Evolutionary conservation across 2,888 invertebrate genomes (phyloP), one percentile per base, ranked within the genome.

Genomic region (Plagiodera versicolora): DNA sequence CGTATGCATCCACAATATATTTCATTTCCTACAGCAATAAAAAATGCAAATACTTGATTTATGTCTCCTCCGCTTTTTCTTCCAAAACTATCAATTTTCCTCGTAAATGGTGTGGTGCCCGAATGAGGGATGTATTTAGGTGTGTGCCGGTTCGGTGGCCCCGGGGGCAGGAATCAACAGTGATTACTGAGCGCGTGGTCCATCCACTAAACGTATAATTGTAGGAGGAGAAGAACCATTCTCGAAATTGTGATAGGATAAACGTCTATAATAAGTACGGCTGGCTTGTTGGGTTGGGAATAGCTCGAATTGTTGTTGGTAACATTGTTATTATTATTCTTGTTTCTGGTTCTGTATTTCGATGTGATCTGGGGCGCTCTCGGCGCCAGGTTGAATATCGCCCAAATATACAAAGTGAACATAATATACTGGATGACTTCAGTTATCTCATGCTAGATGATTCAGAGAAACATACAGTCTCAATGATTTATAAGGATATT

Each of bases 141-240:
- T 39, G 53, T n/a, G n/a, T 44, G 39, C 45, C 44, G 46, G 45
- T 46, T 62, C 53, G 54, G 60, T 50, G 53, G 55, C 49, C 65
- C 63, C 28, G 44, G 49, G 58, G 65, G 52, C 55, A 63, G 56
- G 50, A 60, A 57, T 62, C 56, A 52, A 60, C 49, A 58, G 60
- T 63, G 63, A 65, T 65, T 65, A 65, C 52, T 59, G 58, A 58
- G 61, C 65, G 63, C 65, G 65, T 57, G 65, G 63, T 59, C 47
- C 57, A 53, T 59, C 47, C 57, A 53, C 61, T 63, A 63, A 65
- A 65, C 61, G 62, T 63, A 63, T 65, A 65, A 65, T 65, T 65
- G 65, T 63, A 61, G 65, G 65, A 63, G 65, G 56, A 55, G 58
- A n/a, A n/a, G n/a, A 61, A 61, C 59, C 57, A 61, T 58, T 59